Percentiles rank a stretch among this genome's conserved stretches.
These are phyloP conservation scores for Perognathus longimembris DNA, from an alignment of 2,113 vertebrate genomes.

Conservation along the genomic window DNA sequence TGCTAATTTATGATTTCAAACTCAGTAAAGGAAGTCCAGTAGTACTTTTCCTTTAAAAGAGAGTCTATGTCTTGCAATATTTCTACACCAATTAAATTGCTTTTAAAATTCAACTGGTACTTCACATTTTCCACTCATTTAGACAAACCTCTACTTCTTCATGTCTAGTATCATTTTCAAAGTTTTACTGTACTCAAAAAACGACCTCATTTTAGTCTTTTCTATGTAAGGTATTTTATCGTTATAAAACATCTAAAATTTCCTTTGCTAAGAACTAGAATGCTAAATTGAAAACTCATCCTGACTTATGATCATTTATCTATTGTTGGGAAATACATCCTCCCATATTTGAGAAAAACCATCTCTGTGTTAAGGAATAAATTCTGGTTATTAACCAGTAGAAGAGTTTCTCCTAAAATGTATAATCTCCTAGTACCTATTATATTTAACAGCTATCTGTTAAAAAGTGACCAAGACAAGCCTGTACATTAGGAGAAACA, in stretches of 20 bases:
- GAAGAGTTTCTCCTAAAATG: conserved; percentile 46
- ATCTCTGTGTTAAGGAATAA: neutral
- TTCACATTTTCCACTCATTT: conserved; percentile 37
- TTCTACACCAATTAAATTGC: conserved; percentile 5
- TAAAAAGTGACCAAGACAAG: conserved; percentile 68
- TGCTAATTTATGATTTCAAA: neutral
- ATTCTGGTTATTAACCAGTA: conserved; percentile 49
- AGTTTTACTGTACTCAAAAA: conserved; percentile 42
- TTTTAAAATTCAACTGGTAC: conserved; percentile 14
- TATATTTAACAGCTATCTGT: conserved; percentile 50
- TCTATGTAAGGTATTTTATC: conserved; percentile 6
- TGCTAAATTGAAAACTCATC: neutral
- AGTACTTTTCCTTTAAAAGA: conserved; percentile 44
- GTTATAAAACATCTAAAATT: conserved; percentile 28
- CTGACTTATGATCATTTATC: conserved; percentile 2
- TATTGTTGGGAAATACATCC: conserved; percentile 49
- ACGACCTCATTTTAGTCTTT: conserved; percentile 28
- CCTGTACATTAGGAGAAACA: conserved; percentile 64
- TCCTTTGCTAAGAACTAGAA: conserved; percentile 45
- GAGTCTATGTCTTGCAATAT: neutral
- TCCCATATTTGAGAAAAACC: conserved; percentile 22
- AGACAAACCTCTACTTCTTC: conserved; percentile 13
- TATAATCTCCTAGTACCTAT: conserved; percentile 60
- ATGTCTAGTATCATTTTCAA: neutral
- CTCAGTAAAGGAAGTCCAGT: conserved; percentile 27